These are phyloP conservation scores for Drosophila rellima DNA, from an alignment of 2,888 invertebrate species.

Conservation along the genomic window DNA sequence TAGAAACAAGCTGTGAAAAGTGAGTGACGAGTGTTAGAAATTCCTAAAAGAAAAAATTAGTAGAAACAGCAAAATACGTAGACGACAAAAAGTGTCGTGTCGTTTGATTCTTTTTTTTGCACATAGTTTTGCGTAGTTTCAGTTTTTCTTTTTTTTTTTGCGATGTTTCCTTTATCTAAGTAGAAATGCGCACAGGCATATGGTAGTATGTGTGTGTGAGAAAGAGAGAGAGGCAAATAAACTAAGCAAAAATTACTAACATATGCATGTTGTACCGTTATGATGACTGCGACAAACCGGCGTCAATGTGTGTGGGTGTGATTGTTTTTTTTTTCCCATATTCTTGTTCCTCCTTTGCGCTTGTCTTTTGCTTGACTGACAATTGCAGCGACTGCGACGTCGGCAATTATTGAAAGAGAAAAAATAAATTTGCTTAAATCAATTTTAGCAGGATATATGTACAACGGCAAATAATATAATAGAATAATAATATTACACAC, in stretches of 20 bases:
- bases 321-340: not conserved
- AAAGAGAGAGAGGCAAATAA: constrained; percentile 12
- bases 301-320: constrained; percentile 18
- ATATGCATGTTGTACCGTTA: constrained; percentile 42
- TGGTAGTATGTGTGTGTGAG: not conserved
- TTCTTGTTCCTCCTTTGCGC: constrained; percentile 3
- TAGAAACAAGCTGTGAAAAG: constrained; percentile 48
- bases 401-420: constrained; percentile 36
- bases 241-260: constrained; percentile 22
- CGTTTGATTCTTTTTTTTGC: constrained; percentile 10
- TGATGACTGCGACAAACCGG: constrained; percentile 37
- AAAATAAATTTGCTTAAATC: constrained; percentile 36
- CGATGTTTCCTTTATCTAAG: constrained; percentile 43
- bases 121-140: constrained; percentile 33
- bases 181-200: constrained; percentile 18
- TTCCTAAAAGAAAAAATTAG: constrained; percentile 4
- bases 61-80: constrained; percentile 13
- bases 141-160: constrained; percentile 30
- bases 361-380: constrained; percentile 1
- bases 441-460: constrained; percentile 38
- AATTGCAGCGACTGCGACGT: constrained; percentile 23
- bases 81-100: constrained; percentile 25
- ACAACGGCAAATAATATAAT: not conserved
- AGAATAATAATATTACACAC: not conserved
- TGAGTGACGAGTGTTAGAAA: constrained; percentile 50